These are phyloP conservation scores for Cryptotis parvus DNA, from an alignment of 2,113 vertebrate genomes.

Conservation along the genomic window DNA sequence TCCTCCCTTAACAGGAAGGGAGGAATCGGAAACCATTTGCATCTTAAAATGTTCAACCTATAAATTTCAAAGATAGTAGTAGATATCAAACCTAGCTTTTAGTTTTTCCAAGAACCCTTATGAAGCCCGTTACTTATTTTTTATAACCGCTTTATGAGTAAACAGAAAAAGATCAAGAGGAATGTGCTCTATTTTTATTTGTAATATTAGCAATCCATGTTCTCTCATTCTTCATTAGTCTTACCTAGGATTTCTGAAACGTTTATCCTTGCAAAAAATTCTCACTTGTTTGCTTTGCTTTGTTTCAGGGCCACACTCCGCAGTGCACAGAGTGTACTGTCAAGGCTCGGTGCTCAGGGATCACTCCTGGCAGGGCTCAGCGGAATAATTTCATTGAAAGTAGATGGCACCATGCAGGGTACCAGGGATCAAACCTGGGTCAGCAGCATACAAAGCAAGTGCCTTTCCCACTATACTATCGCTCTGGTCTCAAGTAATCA, in stretches of 20 bases:
- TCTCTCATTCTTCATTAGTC: neutral
- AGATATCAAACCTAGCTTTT: neutral
- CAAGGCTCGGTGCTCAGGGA: too few species aligned
- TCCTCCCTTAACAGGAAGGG: neutral
- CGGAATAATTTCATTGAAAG: too few species aligned
- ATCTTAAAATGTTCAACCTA: neutral
- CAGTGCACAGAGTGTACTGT: too few species aligned
- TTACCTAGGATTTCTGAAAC: constrained; percentile 14
- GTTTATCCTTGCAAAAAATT: constrained; percentile 30
- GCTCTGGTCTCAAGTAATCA: too few species aligned
- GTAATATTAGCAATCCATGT: neutral
- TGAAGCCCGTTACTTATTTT: constrained; percentile 7
- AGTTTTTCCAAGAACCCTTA: neutral
- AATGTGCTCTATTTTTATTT: neutral
- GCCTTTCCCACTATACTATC: too few species aligned
- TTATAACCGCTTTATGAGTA: neutral
- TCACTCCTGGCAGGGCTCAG: too few species aligned
- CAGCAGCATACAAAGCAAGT: too few species aligned
- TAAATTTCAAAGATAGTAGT: constrained; percentile 15
- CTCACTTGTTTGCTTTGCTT: constrained; percentile 1
- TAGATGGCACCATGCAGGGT: too few species aligned
- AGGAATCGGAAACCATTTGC: constrained; percentile 19
- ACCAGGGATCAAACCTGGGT: too few species aligned
- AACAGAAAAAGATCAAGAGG: neutral
- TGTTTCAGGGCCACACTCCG: neutral